Conservation (phyloP, 1,140 invertebrate genomes). For the Ceratosolen fusciceps region DNA sequence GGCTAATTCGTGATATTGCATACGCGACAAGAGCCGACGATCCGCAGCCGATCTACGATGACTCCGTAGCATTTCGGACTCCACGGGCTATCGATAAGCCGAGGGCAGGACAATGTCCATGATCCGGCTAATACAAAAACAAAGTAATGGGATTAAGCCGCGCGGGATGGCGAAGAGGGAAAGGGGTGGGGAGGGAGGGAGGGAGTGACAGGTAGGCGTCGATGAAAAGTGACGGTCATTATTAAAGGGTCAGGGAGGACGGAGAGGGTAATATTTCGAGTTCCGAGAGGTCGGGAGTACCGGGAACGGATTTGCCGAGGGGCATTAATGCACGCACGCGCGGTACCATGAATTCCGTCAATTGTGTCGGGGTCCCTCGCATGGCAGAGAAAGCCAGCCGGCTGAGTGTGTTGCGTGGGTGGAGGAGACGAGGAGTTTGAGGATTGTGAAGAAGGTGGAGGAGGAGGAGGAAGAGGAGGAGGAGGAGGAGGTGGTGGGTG, state of each 20-base stretch:
- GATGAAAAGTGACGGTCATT: not conserved
- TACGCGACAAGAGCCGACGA: too few species aligned
- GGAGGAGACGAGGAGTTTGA: too few species aligned
- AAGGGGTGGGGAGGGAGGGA: not conserved
- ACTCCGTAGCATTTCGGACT: too few species aligned
- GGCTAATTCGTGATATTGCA: too few species aligned
- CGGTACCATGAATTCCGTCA: conserved; percentile 9
- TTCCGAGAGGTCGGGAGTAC: not conserved
- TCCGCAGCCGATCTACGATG: too few species aligned
- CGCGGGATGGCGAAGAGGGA: not conserved
- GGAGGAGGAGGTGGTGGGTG: not conserved
- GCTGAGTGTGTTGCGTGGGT: not conserved
- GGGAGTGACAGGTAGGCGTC: not conserved
- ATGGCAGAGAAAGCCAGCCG: not conserved
- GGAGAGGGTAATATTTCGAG: not conserved
- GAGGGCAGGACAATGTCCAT: too few species aligned
- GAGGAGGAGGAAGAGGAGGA: not conserved
- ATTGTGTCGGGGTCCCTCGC: not conserved
- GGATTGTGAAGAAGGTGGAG: too few species aligned
- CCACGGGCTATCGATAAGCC: too few species aligned
- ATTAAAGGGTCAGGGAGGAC: too few species aligned
- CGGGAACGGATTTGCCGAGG: not conserved
- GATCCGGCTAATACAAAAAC: too few species aligned
- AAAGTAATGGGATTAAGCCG: too few species aligned
- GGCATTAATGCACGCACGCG: conserved; percentile 1